These are phyloP conservation scores for Oncopodura yosiiana DNA, from an alignment of 1,140 invertebrate genomes.

Conservation along the genomic window DNA sequence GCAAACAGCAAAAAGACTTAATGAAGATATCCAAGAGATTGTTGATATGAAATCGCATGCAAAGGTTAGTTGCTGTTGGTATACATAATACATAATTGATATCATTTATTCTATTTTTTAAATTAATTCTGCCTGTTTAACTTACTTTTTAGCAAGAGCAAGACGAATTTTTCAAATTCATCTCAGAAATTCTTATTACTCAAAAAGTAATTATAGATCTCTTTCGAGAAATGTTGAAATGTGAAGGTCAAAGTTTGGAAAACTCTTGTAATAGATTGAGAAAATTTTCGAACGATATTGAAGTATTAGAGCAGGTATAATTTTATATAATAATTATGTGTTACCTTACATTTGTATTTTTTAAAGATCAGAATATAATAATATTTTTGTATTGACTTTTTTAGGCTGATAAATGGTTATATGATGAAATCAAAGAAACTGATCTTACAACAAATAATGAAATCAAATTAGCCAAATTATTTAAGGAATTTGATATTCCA, in stretches of 20 bases:
- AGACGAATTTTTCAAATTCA: constrained; percentile 13
- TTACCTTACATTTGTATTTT: too few relatives aligned
- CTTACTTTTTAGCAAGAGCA: constrained; percentile 10
- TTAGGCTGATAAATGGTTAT: neutral
- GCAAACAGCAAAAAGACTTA: neutral
- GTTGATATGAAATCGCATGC: constrained; percentile 4
- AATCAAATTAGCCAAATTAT: neutral
- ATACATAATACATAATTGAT: neutral
- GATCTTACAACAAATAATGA: neutral
- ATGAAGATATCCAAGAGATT: constrained; percentile 1
- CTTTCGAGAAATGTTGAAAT: constrained; percentile 12
- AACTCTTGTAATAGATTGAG: neutral
- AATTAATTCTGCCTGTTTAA: neutral
- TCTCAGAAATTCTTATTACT: neutral
- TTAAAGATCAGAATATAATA: neutral
- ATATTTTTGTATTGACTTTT: neutral
- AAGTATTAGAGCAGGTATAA: too few relatives aligned
- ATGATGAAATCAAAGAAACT: neutral
- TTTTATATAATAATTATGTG: too few relatives aligned
- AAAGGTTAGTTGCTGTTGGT: constrained; percentile 7
- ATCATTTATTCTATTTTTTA: neutral
- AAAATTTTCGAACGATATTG: too few relatives aligned
- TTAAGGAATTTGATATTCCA: neutral
- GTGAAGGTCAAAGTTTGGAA: constrained; percentile 4
- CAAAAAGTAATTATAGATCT: constrained; percentile 19